Conservation (phyloP, 2,797 vertebrate genomes). For the Salarias fasciatus region DNA sequence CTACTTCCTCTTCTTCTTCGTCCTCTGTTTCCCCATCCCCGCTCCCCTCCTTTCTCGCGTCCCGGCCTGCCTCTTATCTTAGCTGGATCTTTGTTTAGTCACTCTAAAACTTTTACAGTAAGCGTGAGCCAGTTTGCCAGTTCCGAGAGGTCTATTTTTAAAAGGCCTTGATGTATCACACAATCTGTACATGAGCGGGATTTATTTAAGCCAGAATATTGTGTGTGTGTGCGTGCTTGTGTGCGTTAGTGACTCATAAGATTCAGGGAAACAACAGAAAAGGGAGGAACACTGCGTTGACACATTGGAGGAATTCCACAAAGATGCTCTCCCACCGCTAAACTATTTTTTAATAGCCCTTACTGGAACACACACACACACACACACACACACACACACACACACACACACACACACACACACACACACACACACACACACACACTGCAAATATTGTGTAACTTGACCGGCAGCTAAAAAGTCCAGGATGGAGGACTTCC, state of each 20-base stretch:
- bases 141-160: constrained; percentile 33
- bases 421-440: constrained; percentile 9
- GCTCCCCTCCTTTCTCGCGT: constrained; percentile 15
- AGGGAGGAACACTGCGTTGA: constrained; percentile 69
- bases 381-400: constrained; percentile 1
- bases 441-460: constrained; percentile 39
- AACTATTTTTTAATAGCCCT: constrained; percentile 38
- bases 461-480: constrained; percentile 47
- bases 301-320: constrained; percentile 77
- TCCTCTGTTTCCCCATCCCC: constrained; percentile 35
- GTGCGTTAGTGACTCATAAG: constrained; percentile 70
- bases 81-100: constrained; percentile 60
- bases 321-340: constrained; percentile 40
- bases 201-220: constrained; percentile 8
- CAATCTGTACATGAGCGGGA: constrained; percentile 15
- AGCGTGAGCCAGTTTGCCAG: constrained; percentile 33
- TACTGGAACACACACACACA: constrained; percentile 63
- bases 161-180: constrained; percentile 22
- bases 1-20: constrained; percentile 65
- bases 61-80: constrained; percentile 61
- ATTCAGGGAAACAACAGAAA: constrained; percentile 75
- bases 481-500: constrained; percentile 56
- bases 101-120: constrained; percentile 64
- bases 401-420: constrained; percentile 21
- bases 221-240: constrained; percentile 3